phyloP scores from a whole-genome alignment of 2,888 invertebrate genomes.

The Mechanitis messenoides region DNA sequence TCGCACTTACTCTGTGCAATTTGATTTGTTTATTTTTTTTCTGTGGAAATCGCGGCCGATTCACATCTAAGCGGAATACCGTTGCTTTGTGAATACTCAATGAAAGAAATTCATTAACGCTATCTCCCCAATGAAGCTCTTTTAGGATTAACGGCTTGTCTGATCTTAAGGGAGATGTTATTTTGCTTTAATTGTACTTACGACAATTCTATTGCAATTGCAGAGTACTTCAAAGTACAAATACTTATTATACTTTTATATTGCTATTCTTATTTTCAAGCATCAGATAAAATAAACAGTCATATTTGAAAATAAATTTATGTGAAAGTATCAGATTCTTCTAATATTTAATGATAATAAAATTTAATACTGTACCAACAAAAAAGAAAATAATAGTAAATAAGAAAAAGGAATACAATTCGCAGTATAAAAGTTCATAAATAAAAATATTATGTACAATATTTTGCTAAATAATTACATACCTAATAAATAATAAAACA shows the following conservation, averaged over 20 bases:
- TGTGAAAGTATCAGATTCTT: too few relatives aligned
- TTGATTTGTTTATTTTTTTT: constrained; percentile 64
- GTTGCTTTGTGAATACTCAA: constrained; percentile 63
- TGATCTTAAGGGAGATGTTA: constrained; percentile 35
- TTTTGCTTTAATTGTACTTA: constrained; percentile 21
- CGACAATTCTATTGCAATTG: background rate
- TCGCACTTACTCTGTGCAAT: constrained; percentile 61
- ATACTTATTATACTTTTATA: constrained; percentile 13
- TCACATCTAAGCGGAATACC: constrained; percentile 51
- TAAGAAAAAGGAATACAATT: too few relatives aligned
- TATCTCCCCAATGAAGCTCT: constrained; percentile 46
- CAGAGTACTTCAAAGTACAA: constrained; percentile 5
- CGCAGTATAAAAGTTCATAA: background rate
- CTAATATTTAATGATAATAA: too few relatives aligned
- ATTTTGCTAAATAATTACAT: background rate
- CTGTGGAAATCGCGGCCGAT: constrained; percentile 49
- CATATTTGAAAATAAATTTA: too few relatives aligned
- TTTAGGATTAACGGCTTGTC: constrained; percentile 44
- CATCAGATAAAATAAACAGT: too few relatives aligned
- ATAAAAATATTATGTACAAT: background rate
- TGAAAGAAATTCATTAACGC: constrained; percentile 65
- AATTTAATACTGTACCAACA: too few relatives aligned
- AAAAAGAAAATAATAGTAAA: too few relatives aligned
- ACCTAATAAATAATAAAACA: constrained; percentile 18
- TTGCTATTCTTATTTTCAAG: constrained; percentile 6